Base-by-base conservation (phyloP, 2,888 invertebrate species). In the Cremastinae sp. region DNA sequence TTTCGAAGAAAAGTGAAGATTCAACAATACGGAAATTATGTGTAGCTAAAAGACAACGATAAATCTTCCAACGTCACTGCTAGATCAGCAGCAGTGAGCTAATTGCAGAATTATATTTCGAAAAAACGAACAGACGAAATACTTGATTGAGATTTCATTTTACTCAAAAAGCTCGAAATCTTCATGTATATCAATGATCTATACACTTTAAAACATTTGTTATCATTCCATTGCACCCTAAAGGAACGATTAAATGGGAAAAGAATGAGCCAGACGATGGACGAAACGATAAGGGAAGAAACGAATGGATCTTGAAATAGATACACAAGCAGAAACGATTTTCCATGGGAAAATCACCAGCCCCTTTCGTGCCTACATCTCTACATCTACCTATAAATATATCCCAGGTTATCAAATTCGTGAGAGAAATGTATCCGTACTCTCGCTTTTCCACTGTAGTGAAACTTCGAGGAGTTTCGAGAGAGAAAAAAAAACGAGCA, bases 341-440 rank as follows among this genome's bases (percentile, higher is more conserved):
- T 64, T 70, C 65, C 74, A 58, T 74, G 74, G 55, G 69, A 65
- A 74, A 61, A 70, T 74, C 47, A 47, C 43, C 74, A 78, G 14
- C 56, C 61, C 39, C 68, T 56, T 20, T 39, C 56, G 3, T 12
- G 37, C 20, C 51, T 58, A 28, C 51, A 64, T 65, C n/a, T n/a
- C n/a, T n/a, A n/a, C n/a, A n/a, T n/a, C n/a, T n/a, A n/a, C n/a
- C n/a, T n/a, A n/a, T n/a, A n/a, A n/a, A n/a, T n/a, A n/a, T n/a
- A n/a, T n/a, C n/a, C 59, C 28, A n/a, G 56, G 56, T 51, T 59
- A 65, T 74, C 55, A 74, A 65, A 59, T 61, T 62, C 62, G 51
- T 18, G 14, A 41, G 47, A 39, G 55, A 9, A 37, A 22, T 53
- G 45, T 14, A 51, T 43, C 39, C 39, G 37, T 49, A 58, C 2